Conservation (phyloP, 2,113 vertebrate genomes). For the Ahaetulla prasina region DNA sequence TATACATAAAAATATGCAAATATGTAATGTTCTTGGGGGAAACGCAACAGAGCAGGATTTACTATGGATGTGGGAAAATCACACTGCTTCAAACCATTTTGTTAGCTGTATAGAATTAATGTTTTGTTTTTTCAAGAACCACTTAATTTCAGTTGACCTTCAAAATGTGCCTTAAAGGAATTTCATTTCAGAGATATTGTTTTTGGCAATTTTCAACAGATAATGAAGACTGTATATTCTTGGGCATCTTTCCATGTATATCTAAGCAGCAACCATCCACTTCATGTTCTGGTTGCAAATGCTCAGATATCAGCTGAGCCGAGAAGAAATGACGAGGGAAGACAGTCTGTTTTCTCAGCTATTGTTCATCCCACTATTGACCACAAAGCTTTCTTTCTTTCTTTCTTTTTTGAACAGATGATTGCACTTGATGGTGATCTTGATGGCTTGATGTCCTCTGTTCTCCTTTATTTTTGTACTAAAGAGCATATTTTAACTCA, state of each 20-base stretch:
- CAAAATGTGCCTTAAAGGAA: background rate
- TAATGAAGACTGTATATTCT: background rate
- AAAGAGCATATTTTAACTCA: background rate
- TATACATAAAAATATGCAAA: background rate
- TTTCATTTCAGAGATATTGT: slow-evolving; percentile 9
- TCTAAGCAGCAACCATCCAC: background rate
- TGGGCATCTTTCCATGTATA: background rate
- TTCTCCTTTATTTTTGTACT: background rate
- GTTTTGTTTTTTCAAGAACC: background rate
- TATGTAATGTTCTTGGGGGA: background rate
- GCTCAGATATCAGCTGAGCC: background rate
- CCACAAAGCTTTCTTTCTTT: background rate
- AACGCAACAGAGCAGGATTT: background rate
- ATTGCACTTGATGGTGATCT: background rate
- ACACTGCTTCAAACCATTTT: background rate
- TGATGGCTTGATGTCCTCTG: background rate
- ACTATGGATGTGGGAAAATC: background rate
- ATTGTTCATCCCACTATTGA: background rate
- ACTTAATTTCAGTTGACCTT: slow-evolving; percentile 19
- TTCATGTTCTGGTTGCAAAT: background rate
- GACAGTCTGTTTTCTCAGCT: background rate
- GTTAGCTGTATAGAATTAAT: slow-evolving; percentile 7
- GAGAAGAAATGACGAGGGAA: background rate
- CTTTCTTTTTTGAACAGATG: background rate
- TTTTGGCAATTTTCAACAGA: background rate